Evolutionary conservation across 2,113 vertebrate species (phyloP).

Genomic region (Myrmecophaga tridactyla): DNA sequence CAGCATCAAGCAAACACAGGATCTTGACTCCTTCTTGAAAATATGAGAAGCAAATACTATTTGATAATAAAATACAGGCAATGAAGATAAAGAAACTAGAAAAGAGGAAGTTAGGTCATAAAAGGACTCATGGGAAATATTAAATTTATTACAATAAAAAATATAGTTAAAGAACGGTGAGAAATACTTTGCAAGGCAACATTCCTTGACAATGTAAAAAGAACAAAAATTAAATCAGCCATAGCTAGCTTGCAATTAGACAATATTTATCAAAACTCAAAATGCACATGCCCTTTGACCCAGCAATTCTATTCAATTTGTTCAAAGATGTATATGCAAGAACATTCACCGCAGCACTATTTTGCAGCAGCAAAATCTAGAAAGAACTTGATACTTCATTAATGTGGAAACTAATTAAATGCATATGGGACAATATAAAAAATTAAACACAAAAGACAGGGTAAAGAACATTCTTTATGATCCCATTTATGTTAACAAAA

Average conservation of each 20-base stretch:
- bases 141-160: not conserved
- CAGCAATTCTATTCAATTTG: not conserved
- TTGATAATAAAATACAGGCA: constrained; percentile 1
- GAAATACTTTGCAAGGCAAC: not conserved
- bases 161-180: not conserved
- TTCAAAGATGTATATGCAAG: not conserved
- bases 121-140: not conserved
- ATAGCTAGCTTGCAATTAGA: not conserved
- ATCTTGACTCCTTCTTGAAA: not conserved
- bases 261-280: not conserved
- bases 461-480: not conserved
- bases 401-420: not conserved
- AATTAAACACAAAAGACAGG: not conserved
- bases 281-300: not conserved
- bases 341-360: not conserved
- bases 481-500: not conserved
- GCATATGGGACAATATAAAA: not conserved
- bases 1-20: not conserved
- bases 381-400: not conserved
- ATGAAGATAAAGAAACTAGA: not conserved
- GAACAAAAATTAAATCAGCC: not conserved
- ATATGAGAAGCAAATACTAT: not conserved
- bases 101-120: not conserved
- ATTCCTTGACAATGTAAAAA: not conserved
- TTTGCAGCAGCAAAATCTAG: not conserved